Evolutionary conservation across 2,888 invertebrate species (phyloP).

Genomic region (Drosophila cyrtoloma): DNA sequence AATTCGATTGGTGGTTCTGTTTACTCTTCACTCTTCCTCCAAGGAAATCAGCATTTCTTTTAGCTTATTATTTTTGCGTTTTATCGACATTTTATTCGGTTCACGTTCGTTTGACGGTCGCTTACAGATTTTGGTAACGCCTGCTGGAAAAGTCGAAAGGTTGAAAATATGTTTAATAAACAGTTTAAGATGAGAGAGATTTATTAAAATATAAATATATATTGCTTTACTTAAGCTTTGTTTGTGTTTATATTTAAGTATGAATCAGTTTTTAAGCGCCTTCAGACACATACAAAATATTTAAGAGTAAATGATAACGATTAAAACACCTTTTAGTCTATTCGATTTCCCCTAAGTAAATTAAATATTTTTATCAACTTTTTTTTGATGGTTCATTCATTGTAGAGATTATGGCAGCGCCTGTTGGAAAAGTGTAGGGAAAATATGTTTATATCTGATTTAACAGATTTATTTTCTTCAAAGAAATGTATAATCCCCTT

Average conservation of each 20-base stretch:
- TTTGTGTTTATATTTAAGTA: neutral
- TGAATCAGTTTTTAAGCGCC: neutral
- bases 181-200: neutral
- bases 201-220: neutral
- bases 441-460: neutral
- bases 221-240: neutral
- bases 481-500: neutral
- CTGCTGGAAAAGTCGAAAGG: conserved; percentile 27
- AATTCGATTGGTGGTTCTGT: conserved; percentile 8
- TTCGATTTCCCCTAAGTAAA: neutral
- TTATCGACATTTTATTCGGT: conserved; percentile 74
- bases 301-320: neutral
- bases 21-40: conserved; percentile 13
- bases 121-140: conserved; percentile 14
- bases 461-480: neutral
- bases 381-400: neutral
- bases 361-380: neutral
- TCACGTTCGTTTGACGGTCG: conserved; percentile 19
- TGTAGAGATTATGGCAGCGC: neutral
- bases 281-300: neutral
- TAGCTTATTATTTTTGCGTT: conserved; percentile 65
- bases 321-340: neutral
- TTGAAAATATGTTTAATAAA: conserved; percentile 1
- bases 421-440: neutral
- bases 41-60: conserved; percentile 52